Conservation (phyloP, 2,888 invertebrate genomes). For the Masnerella sp. region DNA sequence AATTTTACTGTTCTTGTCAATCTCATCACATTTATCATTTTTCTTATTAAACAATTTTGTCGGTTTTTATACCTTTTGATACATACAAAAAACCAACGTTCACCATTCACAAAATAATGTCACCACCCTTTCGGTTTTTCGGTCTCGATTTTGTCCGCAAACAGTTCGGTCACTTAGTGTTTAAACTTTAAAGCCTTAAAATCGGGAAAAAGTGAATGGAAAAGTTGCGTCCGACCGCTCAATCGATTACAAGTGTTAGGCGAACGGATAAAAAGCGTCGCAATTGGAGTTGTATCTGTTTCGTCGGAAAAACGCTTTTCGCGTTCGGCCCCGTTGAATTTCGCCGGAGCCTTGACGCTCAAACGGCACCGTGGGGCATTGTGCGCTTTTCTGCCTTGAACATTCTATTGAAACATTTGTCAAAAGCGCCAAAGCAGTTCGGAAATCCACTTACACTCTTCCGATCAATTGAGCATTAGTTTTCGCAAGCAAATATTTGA, state of each 20-base stretch:
- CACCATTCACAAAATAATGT: no score
- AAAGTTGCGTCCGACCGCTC: conserved; percentile 17
- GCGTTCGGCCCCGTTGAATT: conserved; percentile 25
- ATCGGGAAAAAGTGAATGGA: conserved; percentile 9
- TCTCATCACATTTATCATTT: no score
- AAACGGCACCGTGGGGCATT: conserved; percentile 9
- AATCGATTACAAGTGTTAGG: conserved; percentile 18
- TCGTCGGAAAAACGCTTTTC: conserved; percentile 20
- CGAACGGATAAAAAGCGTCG: neutral
- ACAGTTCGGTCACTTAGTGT: neutral
- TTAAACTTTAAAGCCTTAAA: conserved; percentile 12
- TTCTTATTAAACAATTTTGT: no score
- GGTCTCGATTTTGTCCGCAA: no score
- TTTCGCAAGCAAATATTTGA: conserved; percentile 36
- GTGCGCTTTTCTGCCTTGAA: conserved; percentile 7
- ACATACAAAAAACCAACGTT: no score
- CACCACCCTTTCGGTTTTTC: no score
- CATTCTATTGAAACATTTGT: conserved; percentile 19
- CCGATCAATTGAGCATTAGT: conserved; percentile 13
- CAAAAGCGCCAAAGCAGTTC: conserved; percentile 13
- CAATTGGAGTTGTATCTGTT: conserved; percentile 14
- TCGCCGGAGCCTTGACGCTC: neutral
- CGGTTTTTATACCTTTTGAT: no score
- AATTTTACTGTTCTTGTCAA: no score
- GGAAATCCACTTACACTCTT: conserved; percentile 13